phyloP scores from a whole-genome alignment of 2,797 vertebrate genomes.

The Dendrocincla tyrannina region DNA sequence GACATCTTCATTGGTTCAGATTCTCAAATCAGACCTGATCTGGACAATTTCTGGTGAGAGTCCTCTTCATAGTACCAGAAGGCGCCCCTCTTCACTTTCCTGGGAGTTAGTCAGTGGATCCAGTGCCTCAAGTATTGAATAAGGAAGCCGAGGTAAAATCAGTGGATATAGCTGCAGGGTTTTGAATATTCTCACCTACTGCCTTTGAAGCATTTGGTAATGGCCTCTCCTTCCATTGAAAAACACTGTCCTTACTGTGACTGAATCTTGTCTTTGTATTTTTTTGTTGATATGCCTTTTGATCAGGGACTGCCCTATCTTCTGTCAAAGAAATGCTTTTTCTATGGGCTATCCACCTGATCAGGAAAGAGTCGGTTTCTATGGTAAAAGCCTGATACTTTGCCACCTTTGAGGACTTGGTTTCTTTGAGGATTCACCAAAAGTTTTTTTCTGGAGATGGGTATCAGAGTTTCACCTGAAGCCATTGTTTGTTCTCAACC shows the following conservation, averaged over 20 bases:
- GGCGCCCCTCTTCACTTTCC: not conserved
- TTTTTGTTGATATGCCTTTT: not conserved
- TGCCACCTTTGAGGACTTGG: not conserved
- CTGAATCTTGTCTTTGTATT: not conserved
- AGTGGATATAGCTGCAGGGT: not conserved
- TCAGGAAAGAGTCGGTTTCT: not conserved
- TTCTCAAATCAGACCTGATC: not conserved
- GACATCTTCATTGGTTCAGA: not conserved
- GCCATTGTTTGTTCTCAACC: not conserved
- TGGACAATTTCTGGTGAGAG: not conserved
- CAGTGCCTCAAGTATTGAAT: not conserved
- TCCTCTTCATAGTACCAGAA: not conserved
- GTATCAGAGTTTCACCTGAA: not conserved
- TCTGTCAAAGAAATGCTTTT: not conserved
- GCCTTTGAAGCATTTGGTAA: not conserved
- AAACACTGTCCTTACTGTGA: not conserved
- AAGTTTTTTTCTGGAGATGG: not conserved
- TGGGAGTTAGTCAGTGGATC: not conserved
- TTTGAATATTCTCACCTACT: not conserved
- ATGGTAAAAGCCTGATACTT: not conserved
- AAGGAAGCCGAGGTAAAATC: not conserved
- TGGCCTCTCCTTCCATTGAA: not conserved
- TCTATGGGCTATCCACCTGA: not conserved
- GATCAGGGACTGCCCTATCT: not conserved
- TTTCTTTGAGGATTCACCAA: not conserved